A percentile compares a stretch with the other conserved stretches of the same genome.
These are phyloP conservation scores for Gasterosteus aculeatus DNA, from an alignment of 2,113 vertebrate species.

Conservation along the genomic window DNA sequence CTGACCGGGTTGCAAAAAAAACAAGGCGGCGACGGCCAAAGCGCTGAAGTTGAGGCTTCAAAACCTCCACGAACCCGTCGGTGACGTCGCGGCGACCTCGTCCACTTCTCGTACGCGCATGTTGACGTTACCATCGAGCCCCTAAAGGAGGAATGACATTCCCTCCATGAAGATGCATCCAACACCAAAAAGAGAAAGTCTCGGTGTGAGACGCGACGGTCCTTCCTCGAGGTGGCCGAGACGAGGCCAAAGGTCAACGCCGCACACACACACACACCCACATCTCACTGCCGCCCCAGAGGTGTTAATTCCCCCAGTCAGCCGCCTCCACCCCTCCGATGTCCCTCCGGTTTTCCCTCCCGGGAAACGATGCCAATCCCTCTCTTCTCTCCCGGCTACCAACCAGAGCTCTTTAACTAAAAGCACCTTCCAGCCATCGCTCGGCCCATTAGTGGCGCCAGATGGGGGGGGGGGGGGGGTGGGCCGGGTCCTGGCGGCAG, in stretches of 20 bases:
- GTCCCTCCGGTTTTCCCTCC: not conserved
- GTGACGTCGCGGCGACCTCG: not conserved
- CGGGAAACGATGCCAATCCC: not conserved
- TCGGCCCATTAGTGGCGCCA: slow-evolving; percentile 77
- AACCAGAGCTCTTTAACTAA: slow-evolving; percentile 73
- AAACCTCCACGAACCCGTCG: no score
- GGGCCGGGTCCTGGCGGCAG: slow-evolving; percentile 65
- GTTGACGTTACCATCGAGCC: not conserved
- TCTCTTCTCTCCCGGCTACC: slow-evolving; percentile 38
- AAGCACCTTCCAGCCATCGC: slow-evolving; percentile 74
- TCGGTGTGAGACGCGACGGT: not conserved
- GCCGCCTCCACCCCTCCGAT: not conserved
- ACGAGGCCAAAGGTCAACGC: slow-evolving; percentile 39
- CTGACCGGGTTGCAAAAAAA: no score
- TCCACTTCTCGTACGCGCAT: no score
- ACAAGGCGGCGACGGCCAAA: not conserved
- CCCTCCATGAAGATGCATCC: not conserved
- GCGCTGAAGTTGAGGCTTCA: not conserved
- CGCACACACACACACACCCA: slow-evolving; percentile 1
- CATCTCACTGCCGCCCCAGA: slow-evolving; percentile 12
- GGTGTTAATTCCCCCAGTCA: slow-evolving; percentile 38
- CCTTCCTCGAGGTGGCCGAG: slow-evolving; percentile 42
- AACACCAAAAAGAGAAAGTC: not conserved
- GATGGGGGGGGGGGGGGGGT: slow-evolving; percentile 70
- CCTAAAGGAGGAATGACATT: not conserved